Base-by-base conservation (phyloP, 2,797 vertebrate genomes). In the Paratrypauchen microcephalus region DNA sequence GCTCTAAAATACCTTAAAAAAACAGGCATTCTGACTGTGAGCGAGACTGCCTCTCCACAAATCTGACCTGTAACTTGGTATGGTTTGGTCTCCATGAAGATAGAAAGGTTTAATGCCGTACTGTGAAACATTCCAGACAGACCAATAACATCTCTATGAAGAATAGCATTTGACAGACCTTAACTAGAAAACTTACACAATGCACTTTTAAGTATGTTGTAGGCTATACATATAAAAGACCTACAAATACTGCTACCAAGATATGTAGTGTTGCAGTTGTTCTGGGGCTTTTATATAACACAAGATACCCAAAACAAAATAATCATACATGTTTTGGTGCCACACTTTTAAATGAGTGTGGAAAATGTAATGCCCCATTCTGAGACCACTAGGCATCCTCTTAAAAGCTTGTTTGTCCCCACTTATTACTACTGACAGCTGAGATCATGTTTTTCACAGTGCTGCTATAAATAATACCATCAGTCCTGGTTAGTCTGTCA, bases 401-500 rank as follows among this genome's bases (percentile, higher is more conserved):
- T 50, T 11, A 11, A 61, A 72, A 39, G 69, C 58, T 52, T 48
- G 56, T 70, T 78, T 82, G 45, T 61, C 73, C 54, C 68, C 30
- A 54, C 36, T n/a, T 16, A 1, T 9, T 50, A 24, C 52, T 5
- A 54, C 62, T 79, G 78, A 81, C 65, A 73, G 68, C 73, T 85
- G 75, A 89, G 82, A 72, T 87, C 80, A 82, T 88, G 77, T 83
- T 84, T 80, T 83, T 88, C 74, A 75, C 84, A 81, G 23, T 15
- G 32, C 54, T 68, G 78, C 74, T 69, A 75, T 73, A 79, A 87
- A 89, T 80, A 75, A 80, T 66, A 70, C 71, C 68, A 70, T 71
- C 1, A n/a, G 52, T 73, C 65, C 76, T 39, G 39, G 26, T 36
- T 75, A 78, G 7, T 69, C 54, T 41, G 26, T 60, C 68, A 61